Evolutionary conservation across 2,113 vertebrate genomes (phyloP), one percentile per base, ranked within the genome.

Genomic region (Pollachius pollachius): DNA sequence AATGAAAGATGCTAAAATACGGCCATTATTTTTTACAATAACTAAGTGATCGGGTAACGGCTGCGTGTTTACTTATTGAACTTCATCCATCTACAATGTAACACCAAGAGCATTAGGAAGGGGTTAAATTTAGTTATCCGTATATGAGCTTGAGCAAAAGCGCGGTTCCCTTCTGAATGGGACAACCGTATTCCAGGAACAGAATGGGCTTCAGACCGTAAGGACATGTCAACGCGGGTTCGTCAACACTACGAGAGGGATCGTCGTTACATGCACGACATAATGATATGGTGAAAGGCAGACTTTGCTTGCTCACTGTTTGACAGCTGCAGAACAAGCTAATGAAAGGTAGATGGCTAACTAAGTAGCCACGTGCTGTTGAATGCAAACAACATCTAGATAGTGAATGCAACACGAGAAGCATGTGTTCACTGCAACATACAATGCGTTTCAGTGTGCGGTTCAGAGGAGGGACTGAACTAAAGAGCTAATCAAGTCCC

Each of bases 131-230:
- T 76, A 41, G 37, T 54, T 52, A 74, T 57, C 73, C 64, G 85
- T 74, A 76, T 71, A 72, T 78, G 73, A 80, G 82, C 75, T 71
- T 80, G 71, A 81, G 85, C 85, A 84, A 86, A 88, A 89, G 89
- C 89, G 87, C 87, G 87, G 85, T 85, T 83, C 85, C 86, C 86
- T 90, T 89, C 81, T 83, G 88, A 89, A 88, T 86, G 65, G 37
- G 56, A 66, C 59, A 64, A 17, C 80, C 23, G 74, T 71, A 65
- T 63, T 81, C 77, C 69, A 34, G 30, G 68, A 61, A 65, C 41
- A 61, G 52, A 60, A 12, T 57, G 23, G 60, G 12, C 11, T 15
- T 18, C 34, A 41, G 27, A 70, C 52, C 52, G 5, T 9, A 16
- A n/a, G n/a, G 62, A 30, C 1, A 23, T 18, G 30, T 25, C 19